These are phyloP conservation scores for Yoshiicerus persimilis DNA, from an alignment of 1,140 invertebrate genomes.

Conservation along the genomic window DNA sequence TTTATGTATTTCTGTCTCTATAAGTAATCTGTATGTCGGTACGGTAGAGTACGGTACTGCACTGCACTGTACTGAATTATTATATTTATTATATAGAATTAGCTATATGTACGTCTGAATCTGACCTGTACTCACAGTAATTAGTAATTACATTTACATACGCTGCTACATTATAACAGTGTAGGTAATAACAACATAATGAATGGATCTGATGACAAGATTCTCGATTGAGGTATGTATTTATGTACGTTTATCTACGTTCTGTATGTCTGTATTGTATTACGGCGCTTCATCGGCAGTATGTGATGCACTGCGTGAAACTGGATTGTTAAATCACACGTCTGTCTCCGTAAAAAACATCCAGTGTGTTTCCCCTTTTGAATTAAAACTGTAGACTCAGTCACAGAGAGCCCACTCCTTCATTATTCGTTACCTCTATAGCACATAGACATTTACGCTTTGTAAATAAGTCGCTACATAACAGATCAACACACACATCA, in stretches of 20 bases:
- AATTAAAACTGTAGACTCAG: background rate
- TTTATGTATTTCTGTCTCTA: slow-evolving; percentile 2
- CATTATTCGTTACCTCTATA: background rate
- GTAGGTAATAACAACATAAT: slow-evolving; percentile 4
- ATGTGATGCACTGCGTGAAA: background rate
- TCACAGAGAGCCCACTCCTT: background rate
- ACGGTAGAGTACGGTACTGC: background rate
- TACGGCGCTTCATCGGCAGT: background rate
- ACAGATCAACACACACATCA: background rate
- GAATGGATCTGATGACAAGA: slow-evolving; percentile 19
- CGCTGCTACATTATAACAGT: background rate
- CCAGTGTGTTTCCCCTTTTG: background rate
- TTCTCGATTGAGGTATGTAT: slow-evolving; percentile 19
- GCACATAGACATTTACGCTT: background rate
- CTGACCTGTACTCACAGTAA: slow-evolving; percentile 6
- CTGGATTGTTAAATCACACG: slow-evolving; percentile 4
- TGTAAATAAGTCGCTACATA: background rate
- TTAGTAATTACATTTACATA: slow-evolving; percentile 6
- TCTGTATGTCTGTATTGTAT: background rate
- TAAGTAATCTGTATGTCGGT: slow-evolving; percentile 7
- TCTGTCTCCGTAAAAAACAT: slow-evolving; percentile 8
- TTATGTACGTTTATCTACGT: background rate
- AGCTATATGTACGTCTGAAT: slow-evolving; percentile 12
- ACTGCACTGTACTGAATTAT: background rate
- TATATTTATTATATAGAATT: background rate